Evolutionary conservation across 2,113 vertebrate species (phyloP).

Genomic region (Malurus alboscapulatus): DNA sequence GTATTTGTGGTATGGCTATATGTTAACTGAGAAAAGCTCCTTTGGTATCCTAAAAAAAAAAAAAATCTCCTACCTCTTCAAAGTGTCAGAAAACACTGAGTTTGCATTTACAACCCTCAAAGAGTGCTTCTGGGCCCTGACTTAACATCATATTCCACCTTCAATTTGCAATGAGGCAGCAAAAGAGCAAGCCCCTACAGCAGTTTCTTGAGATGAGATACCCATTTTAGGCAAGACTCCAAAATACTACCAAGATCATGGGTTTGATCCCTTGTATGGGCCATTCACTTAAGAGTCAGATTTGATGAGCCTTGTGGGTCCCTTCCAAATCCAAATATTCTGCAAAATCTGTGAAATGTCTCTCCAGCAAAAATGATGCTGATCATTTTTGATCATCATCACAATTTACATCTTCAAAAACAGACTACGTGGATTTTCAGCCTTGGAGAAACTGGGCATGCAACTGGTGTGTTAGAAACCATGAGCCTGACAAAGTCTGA

Average conservation of each 20-base stretch:
- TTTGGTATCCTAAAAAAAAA: not conserved
- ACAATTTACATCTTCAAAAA: not conserved
- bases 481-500: not conserved
- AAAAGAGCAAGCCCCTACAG: not conserved
- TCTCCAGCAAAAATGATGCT: not conserved
- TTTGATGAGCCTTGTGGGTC: not conserved
- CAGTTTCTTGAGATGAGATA: not conserved
- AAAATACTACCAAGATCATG: not conserved
- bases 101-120: not conserved
- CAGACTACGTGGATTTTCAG: not conserved
- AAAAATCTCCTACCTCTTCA: not conserved
- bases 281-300: not conserved
- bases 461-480: not conserved
- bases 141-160: not conserved
- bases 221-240: not conserved
- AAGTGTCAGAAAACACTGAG: not conserved
- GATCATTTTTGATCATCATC: no score
- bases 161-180: not conserved
- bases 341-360: not conserved
- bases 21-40: not conserved
- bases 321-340: not conserved
- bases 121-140: not conserved
- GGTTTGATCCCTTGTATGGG: not conserved
- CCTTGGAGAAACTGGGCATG: not conserved
- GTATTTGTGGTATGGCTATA: not conserved